phyloP scores from a whole-genome alignment of 2,113 vertebrate genomes.

The Campylorhamphus procurvoides region DNA sequence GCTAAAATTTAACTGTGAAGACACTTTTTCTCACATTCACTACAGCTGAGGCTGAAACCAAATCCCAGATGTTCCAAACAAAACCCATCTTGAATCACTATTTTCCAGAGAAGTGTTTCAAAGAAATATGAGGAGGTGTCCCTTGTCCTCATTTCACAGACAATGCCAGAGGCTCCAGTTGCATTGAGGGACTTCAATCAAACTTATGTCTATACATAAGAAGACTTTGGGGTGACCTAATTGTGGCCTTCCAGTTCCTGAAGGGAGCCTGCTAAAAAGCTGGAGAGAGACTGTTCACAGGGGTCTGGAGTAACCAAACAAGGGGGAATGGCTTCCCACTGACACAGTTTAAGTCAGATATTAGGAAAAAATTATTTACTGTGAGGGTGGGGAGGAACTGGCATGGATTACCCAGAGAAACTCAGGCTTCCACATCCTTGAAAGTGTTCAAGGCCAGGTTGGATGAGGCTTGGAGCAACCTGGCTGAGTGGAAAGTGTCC shows the following conservation, averaged over 20 bases:
- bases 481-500: accelerated
- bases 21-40: neutral
- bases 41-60: neutral
- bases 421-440: neutral
- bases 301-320: neutral
- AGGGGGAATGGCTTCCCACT: neutral
- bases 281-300: neutral
- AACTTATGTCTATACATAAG: accelerated
- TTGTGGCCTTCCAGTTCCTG: neutral
- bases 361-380: neutral
- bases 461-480: accelerated
- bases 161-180: neutral
- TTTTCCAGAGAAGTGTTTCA: neutral
- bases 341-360: neutral
- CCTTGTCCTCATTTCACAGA: neutral
- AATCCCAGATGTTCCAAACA: neutral
- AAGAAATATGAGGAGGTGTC: neutral
- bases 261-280: neutral
- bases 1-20: neutral
- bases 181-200: neutral
- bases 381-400: accelerated
- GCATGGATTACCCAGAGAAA: neutral
- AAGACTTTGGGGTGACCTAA: neutral
- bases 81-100: neutral
- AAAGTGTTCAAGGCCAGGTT: accelerated